A percentile compares a stretch with the other conserved stretches of the same genome.
phyloP scores from a whole-genome alignment of 92 coral and sea anemone species.

The Parazoanthus atlanticus region DNA sequence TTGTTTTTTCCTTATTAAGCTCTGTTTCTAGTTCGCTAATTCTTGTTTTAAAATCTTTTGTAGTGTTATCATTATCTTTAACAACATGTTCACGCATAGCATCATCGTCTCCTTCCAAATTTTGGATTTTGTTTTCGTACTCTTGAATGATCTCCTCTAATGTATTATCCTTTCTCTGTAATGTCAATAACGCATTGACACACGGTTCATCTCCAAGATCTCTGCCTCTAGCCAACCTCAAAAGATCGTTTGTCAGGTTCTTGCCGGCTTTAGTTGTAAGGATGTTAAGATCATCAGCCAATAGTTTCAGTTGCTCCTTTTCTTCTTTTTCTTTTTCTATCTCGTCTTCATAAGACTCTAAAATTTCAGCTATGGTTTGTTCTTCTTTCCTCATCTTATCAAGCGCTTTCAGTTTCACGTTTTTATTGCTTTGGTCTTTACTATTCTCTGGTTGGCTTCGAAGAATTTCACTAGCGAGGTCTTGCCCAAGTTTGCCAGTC shows the following conservation, averaged over 20 bases:
- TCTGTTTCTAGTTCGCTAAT: conserved; percentile 49
- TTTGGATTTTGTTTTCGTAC: neutral
- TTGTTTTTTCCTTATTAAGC: conserved; percentile 59
- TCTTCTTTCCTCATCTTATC: conserved; percentile 16
- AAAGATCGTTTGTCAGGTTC: conserved; percentile 1
- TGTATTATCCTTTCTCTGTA: neutral
- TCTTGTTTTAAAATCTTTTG: conserved; percentile 25
- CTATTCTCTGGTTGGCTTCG: neutral
- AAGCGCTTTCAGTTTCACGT: conserved; percentile 11
- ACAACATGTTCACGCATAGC: neutral
- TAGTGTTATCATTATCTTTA: neutral
- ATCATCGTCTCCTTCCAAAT: conserved; percentile 24
- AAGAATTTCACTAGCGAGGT: neutral
- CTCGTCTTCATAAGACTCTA: conserved; percentile 9
- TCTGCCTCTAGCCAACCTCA: neutral
- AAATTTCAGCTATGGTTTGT: conserved; percentile 13
- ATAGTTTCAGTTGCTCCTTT: neutral
- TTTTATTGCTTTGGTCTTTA: neutral
- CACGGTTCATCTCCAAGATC: conserved; percentile 13
- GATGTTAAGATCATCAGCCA: neutral
- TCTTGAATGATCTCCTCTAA: conserved; percentile 6
- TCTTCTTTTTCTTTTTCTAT: neutral
- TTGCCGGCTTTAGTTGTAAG: conserved; percentile 24
- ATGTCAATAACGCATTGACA: conserved; percentile 17
- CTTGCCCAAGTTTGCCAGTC: conserved; percentile 3